These are phyloP conservation scores for Plestiodon gilberti DNA, from an alignment of 2,113 vertebrate genomes.

Conservation along the genomic window DNA sequence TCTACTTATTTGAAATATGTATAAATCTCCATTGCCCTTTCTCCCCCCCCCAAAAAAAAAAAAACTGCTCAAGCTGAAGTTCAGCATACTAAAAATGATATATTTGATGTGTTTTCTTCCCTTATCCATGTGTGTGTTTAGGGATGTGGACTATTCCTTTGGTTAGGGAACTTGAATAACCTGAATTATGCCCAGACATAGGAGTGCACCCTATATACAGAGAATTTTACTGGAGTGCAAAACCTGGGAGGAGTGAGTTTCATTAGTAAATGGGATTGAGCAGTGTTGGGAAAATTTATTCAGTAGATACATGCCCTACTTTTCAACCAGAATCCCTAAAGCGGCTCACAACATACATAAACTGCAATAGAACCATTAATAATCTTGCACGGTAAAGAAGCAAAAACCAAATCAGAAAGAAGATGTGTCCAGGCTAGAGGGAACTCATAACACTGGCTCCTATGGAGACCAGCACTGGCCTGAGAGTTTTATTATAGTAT, in stretches of 20 bases:
- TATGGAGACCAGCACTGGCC: too few species aligned
- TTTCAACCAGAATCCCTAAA: too few species aligned
- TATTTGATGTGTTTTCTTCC: background rate
- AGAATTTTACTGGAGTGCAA: background rate
- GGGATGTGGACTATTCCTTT: background rate
- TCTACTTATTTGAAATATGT: background rate
- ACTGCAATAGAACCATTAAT: too few species aligned
- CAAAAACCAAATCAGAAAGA: too few species aligned
- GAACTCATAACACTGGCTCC: too few species aligned
- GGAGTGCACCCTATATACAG: background rate
- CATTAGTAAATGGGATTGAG: too few species aligned
- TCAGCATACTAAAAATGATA: background rate
- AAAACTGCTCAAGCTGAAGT: background rate
- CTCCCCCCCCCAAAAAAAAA: too few species aligned
- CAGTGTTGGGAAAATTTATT: background rate
- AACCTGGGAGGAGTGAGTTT: background rate
- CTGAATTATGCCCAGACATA: background rate
- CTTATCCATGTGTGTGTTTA: background rate
- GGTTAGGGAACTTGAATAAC: background rate
- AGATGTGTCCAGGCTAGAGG: too few species aligned
- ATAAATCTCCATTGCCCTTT: background rate
- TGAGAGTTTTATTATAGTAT: too few species aligned
- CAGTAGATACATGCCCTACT: too few species aligned
- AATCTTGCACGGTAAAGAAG: too few species aligned
- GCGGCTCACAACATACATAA: too few species aligned